Evolutionary conservation across 2,888 invertebrate genomes (phyloP), one percentile per base, ranked within the genome.

Genomic region (Auanema sp.): DNA sequence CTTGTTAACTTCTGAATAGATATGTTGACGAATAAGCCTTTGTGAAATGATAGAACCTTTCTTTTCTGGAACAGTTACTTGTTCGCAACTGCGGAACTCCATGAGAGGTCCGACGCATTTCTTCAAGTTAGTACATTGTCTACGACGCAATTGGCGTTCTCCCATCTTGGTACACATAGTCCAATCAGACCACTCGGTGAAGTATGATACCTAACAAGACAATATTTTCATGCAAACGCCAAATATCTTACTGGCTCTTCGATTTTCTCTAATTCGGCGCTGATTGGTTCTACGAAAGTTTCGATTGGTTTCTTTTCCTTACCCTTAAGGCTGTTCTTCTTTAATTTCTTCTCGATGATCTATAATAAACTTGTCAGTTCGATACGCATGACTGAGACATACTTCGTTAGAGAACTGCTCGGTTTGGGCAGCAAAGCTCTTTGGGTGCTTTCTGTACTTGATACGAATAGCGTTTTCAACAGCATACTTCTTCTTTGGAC

Each of bases 161-260:
- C 81, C 79, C 21, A 73, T 71, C 53, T 71, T 72, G 21, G 69
- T 77, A 66, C 83, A 83, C 14, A 71, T 70, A 0, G 80, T 79
- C 83, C 83, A 83, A 24, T 78, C 74, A 8, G 74, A 75, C 83
- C 83, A 83, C 33, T 76, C 74, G 18, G 80, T 78, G 71, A 81
- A 83, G 63, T 72, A 80, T 8, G 47, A 16, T 47, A 47, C 21
- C 21, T 47, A 18, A 16, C 3, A 47, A 21, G 47, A 47, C 3
- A 10, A 47, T 3, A 5, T 3, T 10, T 47, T 47, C 21, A n/a
- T n/a, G 33, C 3, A 33, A 33, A 33, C 8, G 8, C 3, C 8
- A 0, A 11, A 21, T 8, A 47, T 2, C 47, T 16, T 8, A 18
- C 21, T 47, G 18, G 47, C 8, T 18, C 21, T 47, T 47, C 2